Percentiles rank a stretch among this genome's conserved stretches.
Evolutionary conservation across 2,113 vertebrate genomes (phyloP).

Genomic region (Heterocephalus glaber): DNA sequence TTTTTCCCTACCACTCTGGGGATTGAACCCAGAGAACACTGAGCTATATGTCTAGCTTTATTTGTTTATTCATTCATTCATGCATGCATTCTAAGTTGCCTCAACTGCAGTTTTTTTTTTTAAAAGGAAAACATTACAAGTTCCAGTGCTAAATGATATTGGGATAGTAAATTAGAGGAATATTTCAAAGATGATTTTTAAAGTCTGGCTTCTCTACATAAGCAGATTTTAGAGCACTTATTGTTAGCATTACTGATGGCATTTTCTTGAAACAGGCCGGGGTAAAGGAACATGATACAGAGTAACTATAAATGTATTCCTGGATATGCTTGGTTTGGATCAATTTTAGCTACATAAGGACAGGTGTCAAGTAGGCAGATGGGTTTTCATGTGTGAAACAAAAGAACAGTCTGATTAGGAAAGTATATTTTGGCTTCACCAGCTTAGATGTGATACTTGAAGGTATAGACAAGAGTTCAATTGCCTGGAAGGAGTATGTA

Average conservation of each 20-base stretch:
- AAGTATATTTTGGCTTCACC: not conserved
- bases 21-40: not conserved
- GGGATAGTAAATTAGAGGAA: not conserved
- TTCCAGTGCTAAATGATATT: not conserved
- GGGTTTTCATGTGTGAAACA: not conserved
- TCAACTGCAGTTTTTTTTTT: not conserved
- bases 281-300: not conserved
- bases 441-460: not conserved
- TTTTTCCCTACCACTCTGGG: not conserved
- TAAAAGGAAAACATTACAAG: conserved; percentile 4
- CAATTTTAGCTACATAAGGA: not conserved
- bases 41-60: not conserved
- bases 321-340: not conserved
- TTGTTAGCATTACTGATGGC: not conserved
- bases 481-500: not conserved
- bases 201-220: not conserved
- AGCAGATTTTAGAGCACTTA: not conserved
- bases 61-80: not conserved
- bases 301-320: not conserved
- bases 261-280: not conserved
- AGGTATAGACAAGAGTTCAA: not conserved
- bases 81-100: not conserved
- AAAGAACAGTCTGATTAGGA: not conserved
- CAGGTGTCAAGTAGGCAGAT: not conserved
- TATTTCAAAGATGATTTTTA: not conserved